phyloP scores from a whole-genome alignment of 1,140 invertebrate genomes.

The Ylistrum balloti region DNA sequence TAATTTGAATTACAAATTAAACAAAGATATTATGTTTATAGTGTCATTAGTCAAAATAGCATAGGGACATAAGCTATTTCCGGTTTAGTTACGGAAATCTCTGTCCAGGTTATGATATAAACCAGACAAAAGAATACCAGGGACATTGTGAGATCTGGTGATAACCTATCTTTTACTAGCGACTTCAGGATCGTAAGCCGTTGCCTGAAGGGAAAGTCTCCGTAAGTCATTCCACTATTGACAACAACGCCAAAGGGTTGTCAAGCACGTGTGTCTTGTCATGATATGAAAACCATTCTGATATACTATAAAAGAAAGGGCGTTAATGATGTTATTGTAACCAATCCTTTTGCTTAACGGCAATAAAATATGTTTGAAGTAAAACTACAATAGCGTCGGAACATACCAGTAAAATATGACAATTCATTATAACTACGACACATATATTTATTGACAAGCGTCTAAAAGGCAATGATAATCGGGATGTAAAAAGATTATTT shows the following conservation, averaged over 20 bases:
- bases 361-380: no score
- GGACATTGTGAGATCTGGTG: not conserved
- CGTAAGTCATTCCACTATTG: not conserved
- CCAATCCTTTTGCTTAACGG: no score
- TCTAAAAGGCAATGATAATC: no score
- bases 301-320: not conserved
- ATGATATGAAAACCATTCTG: not conserved
- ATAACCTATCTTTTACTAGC: not conserved
- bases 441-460: no score
- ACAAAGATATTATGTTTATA: not conserved
- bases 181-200: not conserved
- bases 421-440: no score
- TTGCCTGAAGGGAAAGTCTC: not conserved
- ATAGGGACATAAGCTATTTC: not conserved
- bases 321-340: no score
- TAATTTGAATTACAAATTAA: slow-evolving; percentile 27
- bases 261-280: not conserved
- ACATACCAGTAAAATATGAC: no score
- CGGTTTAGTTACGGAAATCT: not conserved
- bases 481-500: no score
- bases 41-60: not conserved
- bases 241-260: not conserved
- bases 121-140: not conserved
- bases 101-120: not conserved
- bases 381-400: no score